Percentiles rank a stretch among this genome's conserved stretches.
Evolutionary conservation across 2,797 vertebrate species (phyloP).

Genomic region (Lagocephalus sceleratus): DNA sequence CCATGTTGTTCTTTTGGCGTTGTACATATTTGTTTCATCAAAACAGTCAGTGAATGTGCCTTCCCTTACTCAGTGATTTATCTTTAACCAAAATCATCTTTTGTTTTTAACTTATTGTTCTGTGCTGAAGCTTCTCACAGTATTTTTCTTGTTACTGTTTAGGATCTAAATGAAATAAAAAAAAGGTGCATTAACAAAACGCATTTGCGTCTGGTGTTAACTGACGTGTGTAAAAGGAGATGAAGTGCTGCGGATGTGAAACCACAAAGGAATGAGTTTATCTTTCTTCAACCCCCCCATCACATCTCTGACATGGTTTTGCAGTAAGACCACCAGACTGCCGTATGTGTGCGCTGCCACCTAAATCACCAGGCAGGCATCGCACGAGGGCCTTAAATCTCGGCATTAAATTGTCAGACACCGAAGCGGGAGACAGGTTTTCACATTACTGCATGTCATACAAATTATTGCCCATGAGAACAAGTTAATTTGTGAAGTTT

Average conservation of each 20-base stretch:
- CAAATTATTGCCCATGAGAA: no score
- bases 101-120: slow-evolving; percentile 74
- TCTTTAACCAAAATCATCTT: slow-evolving; percentile 37
- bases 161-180: slow-evolving; percentile 68
- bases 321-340: slow-evolving; percentile 18
- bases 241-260: slow-evolving; percentile 2
- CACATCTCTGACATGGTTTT: slow-evolving; percentile 9
- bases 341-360: slow-evolving; percentile 7
- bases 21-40: slow-evolving; percentile 69
- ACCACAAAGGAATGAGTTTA: slow-evolving; percentile 17
- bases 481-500: slow-evolving; percentile 4
- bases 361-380: slow-evolving; percentile 27
- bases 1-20: slow-evolving; percentile 49
- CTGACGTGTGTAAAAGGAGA: slow-evolving; percentile 12
- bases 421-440: slow-evolving; percentile 1
- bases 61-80: slow-evolving; percentile 35
- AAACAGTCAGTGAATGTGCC: slow-evolving; percentile 41
- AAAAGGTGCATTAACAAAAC: slow-evolving; percentile 28
- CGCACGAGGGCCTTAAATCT: slow-evolving; percentile 32
- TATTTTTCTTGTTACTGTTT: slow-evolving; percentile 30
- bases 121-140: slow-evolving; percentile 39
- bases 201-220: slow-evolving; percentile 15
- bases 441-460: no score
- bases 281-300: slow-evolving; percentile 21
- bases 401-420: slow-evolving; percentile 13